A percentile compares a stretch with the other conserved stretches of the same genome.
These are phyloP conservation scores for Drosophila hydei DNA, from an alignment of 1,140 invertebrate genomes.

Conservation along the genomic window DNA sequence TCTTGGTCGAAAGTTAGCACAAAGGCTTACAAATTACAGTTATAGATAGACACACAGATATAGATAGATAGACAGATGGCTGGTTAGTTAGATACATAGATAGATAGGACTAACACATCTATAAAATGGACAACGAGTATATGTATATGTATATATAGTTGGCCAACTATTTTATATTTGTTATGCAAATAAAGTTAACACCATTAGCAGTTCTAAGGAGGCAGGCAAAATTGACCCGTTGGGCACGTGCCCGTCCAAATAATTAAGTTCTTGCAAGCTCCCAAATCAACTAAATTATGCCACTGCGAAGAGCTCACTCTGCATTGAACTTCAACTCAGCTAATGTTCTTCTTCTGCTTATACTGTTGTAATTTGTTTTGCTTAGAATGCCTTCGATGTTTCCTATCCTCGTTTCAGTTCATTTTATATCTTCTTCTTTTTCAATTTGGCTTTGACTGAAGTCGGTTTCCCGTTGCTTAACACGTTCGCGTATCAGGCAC, in stretches of 20 bases:
- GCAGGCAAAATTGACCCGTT: slow-evolving; percentile 21
- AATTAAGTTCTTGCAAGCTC: background rate
- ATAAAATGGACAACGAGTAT: slow-evolving; percentile 4
- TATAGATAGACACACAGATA: slow-evolving; percentile 6
- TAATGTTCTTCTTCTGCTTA: no score
- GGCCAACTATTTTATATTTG: background rate
- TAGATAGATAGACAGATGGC: background rate
- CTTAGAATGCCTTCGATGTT: no score
- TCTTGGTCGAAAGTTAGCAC: slow-evolving; percentile 42
- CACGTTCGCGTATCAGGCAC: no score
- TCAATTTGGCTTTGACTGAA: background rate
- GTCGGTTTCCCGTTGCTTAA: background rate
- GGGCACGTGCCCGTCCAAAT: slow-evolving; percentile 1
- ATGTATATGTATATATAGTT: background rate
- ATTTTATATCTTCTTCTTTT: background rate
- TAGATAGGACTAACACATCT: slow-evolving; percentile 1
- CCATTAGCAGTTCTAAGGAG: background rate
- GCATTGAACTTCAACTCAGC: background rate
- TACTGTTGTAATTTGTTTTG: no score
- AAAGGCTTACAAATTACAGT: slow-evolving; percentile 10
- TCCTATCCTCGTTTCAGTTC: background rate
- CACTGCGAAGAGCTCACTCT: no score
- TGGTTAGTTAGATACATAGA: background rate
- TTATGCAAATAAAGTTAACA: slow-evolving; percentile 13
- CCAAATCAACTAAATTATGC: background rate